phyloP scores from a whole-genome alignment of 2,797 vertebrate species.

The Lophotriccus pileatus region DNA sequence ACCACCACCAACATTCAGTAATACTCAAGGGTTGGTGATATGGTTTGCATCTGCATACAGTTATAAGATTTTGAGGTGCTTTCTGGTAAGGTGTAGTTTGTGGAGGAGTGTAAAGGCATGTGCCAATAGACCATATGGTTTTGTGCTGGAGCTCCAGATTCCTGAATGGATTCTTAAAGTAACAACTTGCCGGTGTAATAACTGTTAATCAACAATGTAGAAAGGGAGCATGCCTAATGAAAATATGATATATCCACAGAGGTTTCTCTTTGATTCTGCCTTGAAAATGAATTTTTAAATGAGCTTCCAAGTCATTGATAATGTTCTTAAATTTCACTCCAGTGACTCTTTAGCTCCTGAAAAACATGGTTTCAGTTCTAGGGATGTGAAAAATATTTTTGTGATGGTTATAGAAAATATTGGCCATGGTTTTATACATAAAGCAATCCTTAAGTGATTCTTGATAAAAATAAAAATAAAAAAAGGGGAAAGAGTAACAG shows the following conservation, averaged over 20 bases:
- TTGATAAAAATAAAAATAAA: neutral
- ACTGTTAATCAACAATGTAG: neutral
- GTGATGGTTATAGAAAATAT: neutral
- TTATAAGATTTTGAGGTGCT: neutral
- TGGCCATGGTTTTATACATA: neutral
- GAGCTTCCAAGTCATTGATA: slow-evolving; percentile 38
- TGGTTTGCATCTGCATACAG: neutral
- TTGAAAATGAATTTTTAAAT: slow-evolving; percentile 44
- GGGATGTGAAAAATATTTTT: slow-evolving; percentile 9
- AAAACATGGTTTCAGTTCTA: neutral
- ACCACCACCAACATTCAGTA: neutral
- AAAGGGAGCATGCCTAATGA: slow-evolving; percentile 6
- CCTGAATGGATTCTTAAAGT: slow-evolving; percentile 44
- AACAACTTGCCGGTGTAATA: slow-evolving; percentile 20
- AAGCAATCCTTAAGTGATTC: neutral
- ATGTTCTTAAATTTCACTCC: slow-evolving; percentile 24
- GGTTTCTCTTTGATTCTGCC: slow-evolving; percentile 26
- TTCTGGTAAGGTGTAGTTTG: neutral
- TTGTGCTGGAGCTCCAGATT: slow-evolving; percentile 25
- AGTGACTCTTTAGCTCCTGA: neutral
- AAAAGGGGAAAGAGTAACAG: neutral
- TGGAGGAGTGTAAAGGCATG: neutral
- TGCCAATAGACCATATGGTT: slow-evolving; percentile 22
- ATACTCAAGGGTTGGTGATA: neutral
- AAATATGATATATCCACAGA: slow-evolving; percentile 29